phyloP scores from a whole-genome alignment of 2,797 vertebrate species.

The Acanthiza pusilla region DNA sequence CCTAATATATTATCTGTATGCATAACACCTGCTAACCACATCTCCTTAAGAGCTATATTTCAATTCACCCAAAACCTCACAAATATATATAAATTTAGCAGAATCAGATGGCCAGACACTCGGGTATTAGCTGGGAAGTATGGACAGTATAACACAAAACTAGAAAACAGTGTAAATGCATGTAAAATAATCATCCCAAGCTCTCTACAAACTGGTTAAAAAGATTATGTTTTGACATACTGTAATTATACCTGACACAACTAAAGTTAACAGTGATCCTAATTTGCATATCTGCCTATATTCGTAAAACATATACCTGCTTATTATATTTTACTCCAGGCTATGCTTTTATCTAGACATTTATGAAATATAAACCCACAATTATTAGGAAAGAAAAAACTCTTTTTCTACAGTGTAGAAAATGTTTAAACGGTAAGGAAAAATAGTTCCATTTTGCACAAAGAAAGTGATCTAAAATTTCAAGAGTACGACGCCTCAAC shows the following conservation, averaged over 20 bases:
- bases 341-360: neutral
- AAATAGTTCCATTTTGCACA: neutral
- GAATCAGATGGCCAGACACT: neutral
- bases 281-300: neutral
- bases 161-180: neutral
- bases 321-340: neutral
- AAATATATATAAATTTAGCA: neutral
- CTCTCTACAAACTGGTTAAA: neutral
- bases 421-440: neutral
- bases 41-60: neutral
- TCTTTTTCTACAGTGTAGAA: neutral
- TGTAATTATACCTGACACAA: neutral
- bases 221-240: neutral
- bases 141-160: neutral
- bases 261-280: neutral
- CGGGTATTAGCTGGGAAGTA: neutral
- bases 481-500: neutral
- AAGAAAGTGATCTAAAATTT: neutral
- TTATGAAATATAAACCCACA: neutral
- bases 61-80: neutral
- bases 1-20: neutral
- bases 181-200: neutral
- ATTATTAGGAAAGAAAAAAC: neutral
- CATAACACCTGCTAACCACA: neutral
- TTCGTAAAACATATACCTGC: neutral